phyloP scores from a whole-genome alignment of 2,888 invertebrate species.

The Eubasilissa splendida region DNA sequence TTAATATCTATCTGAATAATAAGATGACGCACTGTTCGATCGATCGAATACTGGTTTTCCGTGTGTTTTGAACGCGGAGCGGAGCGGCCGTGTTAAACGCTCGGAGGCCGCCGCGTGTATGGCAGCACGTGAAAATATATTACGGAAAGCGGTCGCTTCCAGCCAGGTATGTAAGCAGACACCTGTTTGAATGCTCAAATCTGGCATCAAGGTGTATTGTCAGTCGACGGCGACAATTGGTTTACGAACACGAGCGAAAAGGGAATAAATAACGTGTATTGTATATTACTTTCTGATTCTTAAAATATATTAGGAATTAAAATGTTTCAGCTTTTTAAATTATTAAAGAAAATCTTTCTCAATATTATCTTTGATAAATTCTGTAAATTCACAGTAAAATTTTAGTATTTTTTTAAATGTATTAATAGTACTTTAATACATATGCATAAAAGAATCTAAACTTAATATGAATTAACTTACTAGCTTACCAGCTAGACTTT shows the following conservation, averaged over 20 bases:
- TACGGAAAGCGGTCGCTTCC: constrained; percentile 23
- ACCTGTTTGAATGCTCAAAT: constrained; percentile 58
- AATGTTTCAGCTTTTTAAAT: no score
- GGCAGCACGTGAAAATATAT: constrained; percentile 38
- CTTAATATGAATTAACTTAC: no score
- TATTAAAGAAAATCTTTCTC: no score
- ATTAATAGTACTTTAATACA: no score
- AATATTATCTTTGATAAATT: no score
- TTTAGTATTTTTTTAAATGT: no score
- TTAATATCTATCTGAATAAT: constrained; percentile 6
- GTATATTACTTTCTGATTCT: no score
- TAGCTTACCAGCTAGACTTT: no score
- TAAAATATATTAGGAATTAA: no score
- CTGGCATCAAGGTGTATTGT: constrained; percentile 49
- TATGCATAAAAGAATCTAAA: no score
- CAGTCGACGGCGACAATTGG: constrained; percentile 16
- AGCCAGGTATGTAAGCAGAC: constrained; percentile 50
- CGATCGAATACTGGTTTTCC: not conserved
- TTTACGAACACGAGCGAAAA: not conserved
- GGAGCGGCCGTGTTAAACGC: constrained; percentile 21
- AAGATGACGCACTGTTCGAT: not conserved
- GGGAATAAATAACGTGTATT: no score
- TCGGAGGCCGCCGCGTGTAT: constrained; percentile 37
- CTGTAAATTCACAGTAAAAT: no score
- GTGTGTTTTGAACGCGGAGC: constrained; percentile 7